phyloP scores from a whole-genome alignment of 2,888 invertebrate species.

The Chaetogeoica ovagalla region DNA sequence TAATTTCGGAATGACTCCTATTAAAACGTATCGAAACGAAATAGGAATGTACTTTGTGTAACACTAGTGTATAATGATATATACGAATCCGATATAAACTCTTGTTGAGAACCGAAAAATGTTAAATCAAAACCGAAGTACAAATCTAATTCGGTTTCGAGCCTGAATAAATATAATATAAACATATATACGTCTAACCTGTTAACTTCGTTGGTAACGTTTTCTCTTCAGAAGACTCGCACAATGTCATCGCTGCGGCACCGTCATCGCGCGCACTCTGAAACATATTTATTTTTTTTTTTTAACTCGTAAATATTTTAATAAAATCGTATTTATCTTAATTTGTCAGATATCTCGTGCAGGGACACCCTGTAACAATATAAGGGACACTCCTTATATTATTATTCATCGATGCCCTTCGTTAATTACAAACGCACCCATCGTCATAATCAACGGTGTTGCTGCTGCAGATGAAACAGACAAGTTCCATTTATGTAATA shows the following conservation, averaged over 20 bases:
- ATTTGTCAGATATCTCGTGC: neutral
- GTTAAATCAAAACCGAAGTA: too few species aligned
- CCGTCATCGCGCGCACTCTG: conserved; percentile 42
- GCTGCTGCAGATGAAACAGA: neutral
- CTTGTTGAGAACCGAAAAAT: too few species aligned
- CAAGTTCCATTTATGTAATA: conserved; percentile 10
- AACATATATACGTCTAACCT: neutral
- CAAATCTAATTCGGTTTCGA: too few species aligned
- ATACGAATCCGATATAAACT: too few species aligned
- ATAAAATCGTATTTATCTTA: neutral
- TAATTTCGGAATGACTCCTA: neutral
- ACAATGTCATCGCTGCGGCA: conserved; percentile 40
- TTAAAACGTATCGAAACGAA: neutral
- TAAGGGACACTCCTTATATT: neutral
- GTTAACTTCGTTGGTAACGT: conserved; percentile 33
- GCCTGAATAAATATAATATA: neutral
- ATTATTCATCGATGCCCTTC: neutral
- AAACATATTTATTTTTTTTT: neutral
- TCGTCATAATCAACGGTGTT: neutral
- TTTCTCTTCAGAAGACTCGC: conserved; percentile 44
- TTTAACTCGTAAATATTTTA: too few species aligned
- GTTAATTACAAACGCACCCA: neutral
- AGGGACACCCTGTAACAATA: too few species aligned
- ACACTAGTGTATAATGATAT: too few species aligned
- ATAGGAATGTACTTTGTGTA: too few species aligned